These are phyloP conservation scores for Amphimedon queenslandica DNA, from an alignment of 37 sponge, comb jelly and placozoan species.

Conservation along the genomic window DNA sequence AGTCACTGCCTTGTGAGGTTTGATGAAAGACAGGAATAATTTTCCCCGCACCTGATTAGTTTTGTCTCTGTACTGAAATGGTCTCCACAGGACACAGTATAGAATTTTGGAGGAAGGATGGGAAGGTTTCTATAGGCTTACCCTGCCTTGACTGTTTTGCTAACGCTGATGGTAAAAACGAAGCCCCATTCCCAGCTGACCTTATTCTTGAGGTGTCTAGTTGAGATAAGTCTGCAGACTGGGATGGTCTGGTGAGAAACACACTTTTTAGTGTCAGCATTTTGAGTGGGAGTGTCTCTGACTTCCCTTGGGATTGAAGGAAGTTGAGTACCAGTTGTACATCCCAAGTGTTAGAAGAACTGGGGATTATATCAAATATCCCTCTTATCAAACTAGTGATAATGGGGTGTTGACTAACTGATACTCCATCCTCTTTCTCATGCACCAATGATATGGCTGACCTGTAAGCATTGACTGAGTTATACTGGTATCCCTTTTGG, in stretches of 20 bases:
- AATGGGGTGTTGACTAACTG: conserved; percentile 26
- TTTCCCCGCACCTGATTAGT: neutral
- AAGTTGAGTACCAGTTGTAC: conserved; percentile 12
- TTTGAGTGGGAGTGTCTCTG: conserved; percentile 6
- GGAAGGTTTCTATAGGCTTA: too few species aligned
- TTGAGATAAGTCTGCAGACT: conserved; percentile 22
- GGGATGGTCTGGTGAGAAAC: conserved; percentile 21
- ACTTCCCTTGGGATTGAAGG: conserved; percentile 2
- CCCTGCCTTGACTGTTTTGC: too few species aligned
- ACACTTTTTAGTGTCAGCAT: conserved; percentile 20
- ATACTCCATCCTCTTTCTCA: conserved; percentile 21
- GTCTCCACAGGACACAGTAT: too few species aligned
- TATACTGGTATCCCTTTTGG: conserved; percentile 30
- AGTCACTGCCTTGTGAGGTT: conserved; percentile 23
- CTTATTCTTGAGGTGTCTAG: too few species aligned
- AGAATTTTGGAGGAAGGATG: too few species aligned
- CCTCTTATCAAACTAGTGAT: too few species aligned
- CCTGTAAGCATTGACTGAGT: too few species aligned
- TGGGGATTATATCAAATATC: too few species aligned
- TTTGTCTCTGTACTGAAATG: too few species aligned
- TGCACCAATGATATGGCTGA: conserved; percentile 34
- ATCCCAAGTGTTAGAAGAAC: too few species aligned
- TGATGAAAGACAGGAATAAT: conserved; percentile 33
- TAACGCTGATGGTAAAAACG: too few species aligned
- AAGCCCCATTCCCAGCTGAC: too few species aligned